Percentiles rank a stretch among this genome's conserved stretches.
Conservation (phyloP, 2,888 invertebrate species). For the Drosophila merina region DNA sequence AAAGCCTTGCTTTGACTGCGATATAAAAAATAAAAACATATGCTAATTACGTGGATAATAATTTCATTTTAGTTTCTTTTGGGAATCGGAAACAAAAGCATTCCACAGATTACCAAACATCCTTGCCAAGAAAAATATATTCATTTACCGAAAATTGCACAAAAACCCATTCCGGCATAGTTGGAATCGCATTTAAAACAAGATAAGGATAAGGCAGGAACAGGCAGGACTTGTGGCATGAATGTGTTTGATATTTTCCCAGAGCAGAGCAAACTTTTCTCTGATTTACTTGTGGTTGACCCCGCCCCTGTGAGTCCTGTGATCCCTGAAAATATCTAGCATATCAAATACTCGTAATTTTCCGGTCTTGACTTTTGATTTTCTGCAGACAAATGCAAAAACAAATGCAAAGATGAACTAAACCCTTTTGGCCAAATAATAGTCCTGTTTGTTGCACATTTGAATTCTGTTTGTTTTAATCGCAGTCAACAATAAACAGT, state of each 20-base stretch:
- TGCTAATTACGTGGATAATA: not conserved
- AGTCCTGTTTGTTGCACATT: slow-evolving; percentile 15
- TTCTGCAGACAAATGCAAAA: slow-evolving; percentile 16
- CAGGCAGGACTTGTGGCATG: not conserved
- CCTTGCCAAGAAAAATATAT: slow-evolving; percentile 13
- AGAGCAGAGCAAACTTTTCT: slow-evolving; percentile 26
- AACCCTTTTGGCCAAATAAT: slow-evolving; percentile 10
- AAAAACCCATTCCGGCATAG: slow-evolving; percentile 28
- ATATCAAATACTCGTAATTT: slow-evolving; percentile 32
- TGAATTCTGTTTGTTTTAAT: slow-evolving; percentile 28
- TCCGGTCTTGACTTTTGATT: slow-evolving; percentile 16
- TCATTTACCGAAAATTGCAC: slow-evolving; percentile 30
- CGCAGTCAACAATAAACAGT: slow-evolving; percentile 11
- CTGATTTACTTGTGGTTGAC: slow-evolving; percentile 31
- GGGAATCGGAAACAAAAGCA: too few relatives aligned
- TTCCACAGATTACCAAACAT: not conserved
- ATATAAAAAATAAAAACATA: not conserved
- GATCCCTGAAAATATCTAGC: slow-evolving; percentile 9
- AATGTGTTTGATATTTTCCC: slow-evolving; percentile 29
- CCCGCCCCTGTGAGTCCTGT: not conserved
- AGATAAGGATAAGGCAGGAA: slow-evolving; percentile 10
- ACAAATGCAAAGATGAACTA: slow-evolving; percentile 16
- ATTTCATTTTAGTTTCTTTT: not conserved
- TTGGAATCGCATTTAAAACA: slow-evolving; percentile 36
- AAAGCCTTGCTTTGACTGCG: not conserved